Base-by-base conservation (phyloP, 2,888 invertebrate genomes). In the Yponomeuta cagnagella region DNA sequence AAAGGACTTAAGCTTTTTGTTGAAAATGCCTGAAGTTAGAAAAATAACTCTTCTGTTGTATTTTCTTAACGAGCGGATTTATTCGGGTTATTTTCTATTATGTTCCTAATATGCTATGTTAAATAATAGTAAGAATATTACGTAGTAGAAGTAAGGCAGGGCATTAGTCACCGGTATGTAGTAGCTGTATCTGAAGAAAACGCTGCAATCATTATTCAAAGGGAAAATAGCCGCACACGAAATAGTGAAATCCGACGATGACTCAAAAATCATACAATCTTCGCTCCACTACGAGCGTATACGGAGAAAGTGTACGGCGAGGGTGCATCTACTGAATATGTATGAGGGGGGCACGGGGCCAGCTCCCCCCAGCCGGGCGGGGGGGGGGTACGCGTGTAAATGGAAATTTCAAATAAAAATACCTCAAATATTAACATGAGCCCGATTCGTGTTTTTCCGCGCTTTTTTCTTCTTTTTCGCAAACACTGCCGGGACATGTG, bases 281-380 rank as follows among this genome's bases (percentile, higher is more conserved):
- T 71, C 52, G 70, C 67, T 70, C 33, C 58, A 67, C 64, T 31
- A 30, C 81, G 77, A 77, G 74, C 75, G 73, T 77, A 78, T 80
- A 78, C 75, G 86, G 89, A 87, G 89, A 90, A 90, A 90, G 90
- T 90, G 85, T 84, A 82, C 77, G 70, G 74, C 71, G 86, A 89
- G 93, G 93, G 93, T 93, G 94, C 93, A 94, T 92, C 88, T 88
- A 84, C 88, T 94, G 94, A 94, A 94, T 94, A 94, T 94, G 94
- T 93, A 94, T 94, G 93, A 94, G 92, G 84, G 88, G 80, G 71
- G 69, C 75, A 75, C 77, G 77, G 79, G 75, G 77, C 75, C 77
- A 85, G 33, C 58, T 9, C 52, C 48, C 52, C 43, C n/a, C 63
- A 43, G 15, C 33, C 75, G 75, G 73, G 76, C 77, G 79, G 75